Conservation (phyloP, 2,888 invertebrate genomes). For the Norana najaformis region DNA sequence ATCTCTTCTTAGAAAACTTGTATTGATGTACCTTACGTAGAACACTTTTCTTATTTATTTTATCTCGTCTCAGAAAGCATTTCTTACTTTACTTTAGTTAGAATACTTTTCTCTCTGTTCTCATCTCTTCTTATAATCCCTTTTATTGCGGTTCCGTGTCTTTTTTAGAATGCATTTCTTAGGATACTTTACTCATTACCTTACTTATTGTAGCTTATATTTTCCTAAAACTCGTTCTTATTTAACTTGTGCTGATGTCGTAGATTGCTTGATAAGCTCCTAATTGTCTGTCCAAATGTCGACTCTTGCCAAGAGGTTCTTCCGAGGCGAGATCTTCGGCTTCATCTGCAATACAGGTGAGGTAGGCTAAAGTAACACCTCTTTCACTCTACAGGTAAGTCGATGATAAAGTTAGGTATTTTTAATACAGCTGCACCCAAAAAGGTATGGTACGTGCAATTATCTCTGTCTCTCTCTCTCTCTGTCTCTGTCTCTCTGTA, state of each 20-base stretch:
- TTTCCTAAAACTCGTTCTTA: neutral
- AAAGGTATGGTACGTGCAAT: neutral
- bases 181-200: neutral
- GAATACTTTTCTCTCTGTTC: neutral
- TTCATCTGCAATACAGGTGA: slow-evolving; percentile 63
- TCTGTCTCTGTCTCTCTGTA: no score
- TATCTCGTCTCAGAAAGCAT: neutral
- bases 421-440: neutral
- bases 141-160: neutral
- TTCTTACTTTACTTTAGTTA: neutral
- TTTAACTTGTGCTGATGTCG: slow-evolving; percentile 35
- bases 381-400: neutral
- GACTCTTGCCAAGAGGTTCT: slow-evolving; percentile 63
- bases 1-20: neutral
- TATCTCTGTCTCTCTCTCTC: no score
- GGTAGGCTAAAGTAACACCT: slow-evolving; percentile 28
- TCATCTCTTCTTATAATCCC: neutral
- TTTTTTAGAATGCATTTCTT: neutral
- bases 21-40: neutral
- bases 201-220: neutral
- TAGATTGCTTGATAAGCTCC: slow-evolving; percentile 64
- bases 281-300: slow-evolving; percentile 64
- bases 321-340: slow-evolving; percentile 63
- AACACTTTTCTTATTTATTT: neutral
- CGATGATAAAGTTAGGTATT: neutral